Evolutionary conservation across 1,140 invertebrate genomes (phyloP).

Genomic region (Ctenoplectra terminalis): DNA sequence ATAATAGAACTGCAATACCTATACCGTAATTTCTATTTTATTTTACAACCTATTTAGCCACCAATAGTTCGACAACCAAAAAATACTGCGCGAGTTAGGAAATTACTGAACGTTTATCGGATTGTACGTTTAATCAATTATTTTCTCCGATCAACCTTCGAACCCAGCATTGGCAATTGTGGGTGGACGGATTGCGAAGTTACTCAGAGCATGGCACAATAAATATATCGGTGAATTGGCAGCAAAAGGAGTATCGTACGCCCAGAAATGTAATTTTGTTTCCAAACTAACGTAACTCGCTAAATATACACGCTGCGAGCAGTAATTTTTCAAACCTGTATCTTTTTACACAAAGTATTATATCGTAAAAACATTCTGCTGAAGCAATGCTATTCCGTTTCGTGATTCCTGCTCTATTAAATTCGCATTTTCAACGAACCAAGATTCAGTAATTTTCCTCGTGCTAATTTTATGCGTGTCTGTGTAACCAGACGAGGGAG

Average conservation of each 20-base stretch:
- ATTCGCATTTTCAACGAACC: neutral
- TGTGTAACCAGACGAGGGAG: neutral
- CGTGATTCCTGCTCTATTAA: too few relatives aligned
- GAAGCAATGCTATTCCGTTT: too few relatives aligned
- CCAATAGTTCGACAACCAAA: too few relatives aligned
- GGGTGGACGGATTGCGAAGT: conserved; percentile 3
- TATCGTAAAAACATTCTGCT: too few relatives aligned
- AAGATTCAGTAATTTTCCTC: neutral
- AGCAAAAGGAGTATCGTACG: neutral
- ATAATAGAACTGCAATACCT: too few relatives aligned
- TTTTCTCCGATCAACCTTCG: neutral
- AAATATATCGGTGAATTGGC: conserved; percentile 41
- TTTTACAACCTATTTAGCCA: too few relatives aligned
- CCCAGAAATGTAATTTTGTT: neutral
- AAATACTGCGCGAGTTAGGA: too few relatives aligned
- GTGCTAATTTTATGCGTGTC: neutral
- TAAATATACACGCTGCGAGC: neutral
- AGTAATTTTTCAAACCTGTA: neutral
- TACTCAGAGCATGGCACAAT: conserved; percentile 18
- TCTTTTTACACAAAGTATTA: too few relatives aligned
- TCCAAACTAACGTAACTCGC: neutral
- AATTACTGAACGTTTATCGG: too few relatives aligned
- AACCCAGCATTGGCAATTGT: conserved; percentile 38
- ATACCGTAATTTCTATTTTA: too few relatives aligned
- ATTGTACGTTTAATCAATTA: neutral